Evolutionary conservation across 37 sponge, comb jelly and placozoan genomes (phyloP).

Genomic region (Halichondria panicea): DNA sequence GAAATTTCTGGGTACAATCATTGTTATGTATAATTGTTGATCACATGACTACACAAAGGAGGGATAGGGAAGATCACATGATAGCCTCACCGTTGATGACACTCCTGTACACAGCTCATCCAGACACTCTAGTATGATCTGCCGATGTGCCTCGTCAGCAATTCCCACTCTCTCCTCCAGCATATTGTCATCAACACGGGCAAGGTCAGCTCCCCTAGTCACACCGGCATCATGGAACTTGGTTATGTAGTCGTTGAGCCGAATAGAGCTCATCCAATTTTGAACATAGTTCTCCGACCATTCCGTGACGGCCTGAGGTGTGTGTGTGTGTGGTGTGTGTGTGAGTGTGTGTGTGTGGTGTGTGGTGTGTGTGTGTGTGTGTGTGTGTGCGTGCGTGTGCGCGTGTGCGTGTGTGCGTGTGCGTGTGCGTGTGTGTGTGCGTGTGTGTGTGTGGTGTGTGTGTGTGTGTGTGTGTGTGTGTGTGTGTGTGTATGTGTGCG

Average conservation of each 20-base stretch:
- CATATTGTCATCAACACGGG: conserved; percentile 3
- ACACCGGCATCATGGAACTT: conserved; percentile 37
- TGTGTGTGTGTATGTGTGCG: conserved; percentile 41
- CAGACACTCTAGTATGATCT: conserved; percentile 75
- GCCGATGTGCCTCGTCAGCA: conserved; percentile 54
- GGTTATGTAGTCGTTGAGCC: conserved; percentile 48
- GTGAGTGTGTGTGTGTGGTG: not conserved
- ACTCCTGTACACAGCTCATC: conserved; percentile 63
- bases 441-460: no score
- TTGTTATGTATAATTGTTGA: no score
- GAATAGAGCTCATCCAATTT: conserved; percentile 73
- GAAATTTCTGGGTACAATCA: no score
- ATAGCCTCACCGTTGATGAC: conserved; percentile 17
- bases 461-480: no score
- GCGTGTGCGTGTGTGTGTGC: conserved; percentile 2
- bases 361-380: no score
- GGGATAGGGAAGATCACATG: no score
- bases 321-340: not conserved
- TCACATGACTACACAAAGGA: no score
- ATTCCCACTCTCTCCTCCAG: conserved; percentile 60
- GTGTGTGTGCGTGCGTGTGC: not conserved
- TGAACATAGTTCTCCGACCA: conserved; percentile 58
- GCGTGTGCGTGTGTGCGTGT: conserved; percentile 5
- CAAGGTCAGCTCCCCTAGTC: conserved; percentile 39
- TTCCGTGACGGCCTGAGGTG: conserved; percentile 60